Evolutionary conservation across 2,888 invertebrate species (phyloP).

Genomic region (Platycnemis pennipes): DNA sequence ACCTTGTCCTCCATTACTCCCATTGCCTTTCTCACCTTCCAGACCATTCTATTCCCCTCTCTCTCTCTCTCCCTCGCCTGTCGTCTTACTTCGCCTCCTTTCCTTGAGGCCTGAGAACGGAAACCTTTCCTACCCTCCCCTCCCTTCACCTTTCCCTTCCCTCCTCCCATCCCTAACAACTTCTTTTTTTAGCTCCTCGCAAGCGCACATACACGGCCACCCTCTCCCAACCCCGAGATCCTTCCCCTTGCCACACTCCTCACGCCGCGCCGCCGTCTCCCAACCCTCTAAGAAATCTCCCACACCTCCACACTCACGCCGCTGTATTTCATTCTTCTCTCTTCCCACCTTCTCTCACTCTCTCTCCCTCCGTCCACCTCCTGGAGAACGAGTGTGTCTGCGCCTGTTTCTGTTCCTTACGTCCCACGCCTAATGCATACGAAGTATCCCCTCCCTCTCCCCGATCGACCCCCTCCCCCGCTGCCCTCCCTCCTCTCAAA

Average conservation of each 20-base stretch:
- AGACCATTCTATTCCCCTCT: constrained; percentile 17
- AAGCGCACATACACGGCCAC: background rate
- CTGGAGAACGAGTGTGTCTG: background rate
- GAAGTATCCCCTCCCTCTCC: background rate
- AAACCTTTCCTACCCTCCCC: background rate
- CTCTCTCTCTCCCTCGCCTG: background rate
- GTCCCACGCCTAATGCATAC: constrained; percentile 18
- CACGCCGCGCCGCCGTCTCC: background rate
- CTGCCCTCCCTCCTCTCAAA: background rate
- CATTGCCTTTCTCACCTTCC: constrained; percentile 45
- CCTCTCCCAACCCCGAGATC: background rate
- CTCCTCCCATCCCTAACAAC: background rate
- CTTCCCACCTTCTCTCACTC: background rate
- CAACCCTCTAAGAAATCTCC: background rate
- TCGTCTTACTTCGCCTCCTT: constrained; percentile 50
- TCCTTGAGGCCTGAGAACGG: constrained; percentile 57
- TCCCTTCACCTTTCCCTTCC: background rate
- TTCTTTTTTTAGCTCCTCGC: constrained; percentile 10
- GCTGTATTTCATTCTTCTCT: background rate
- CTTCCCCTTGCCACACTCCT: background rate
- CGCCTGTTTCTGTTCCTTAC: constrained; percentile 3
- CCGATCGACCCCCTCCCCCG: background rate
- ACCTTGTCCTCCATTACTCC: constrained; percentile 47
- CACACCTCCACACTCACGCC: background rate
- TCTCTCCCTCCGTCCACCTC: background rate